Conservation (phyloP, 1,140 invertebrate species). For the Temnothorax longispinosus region DNA sequence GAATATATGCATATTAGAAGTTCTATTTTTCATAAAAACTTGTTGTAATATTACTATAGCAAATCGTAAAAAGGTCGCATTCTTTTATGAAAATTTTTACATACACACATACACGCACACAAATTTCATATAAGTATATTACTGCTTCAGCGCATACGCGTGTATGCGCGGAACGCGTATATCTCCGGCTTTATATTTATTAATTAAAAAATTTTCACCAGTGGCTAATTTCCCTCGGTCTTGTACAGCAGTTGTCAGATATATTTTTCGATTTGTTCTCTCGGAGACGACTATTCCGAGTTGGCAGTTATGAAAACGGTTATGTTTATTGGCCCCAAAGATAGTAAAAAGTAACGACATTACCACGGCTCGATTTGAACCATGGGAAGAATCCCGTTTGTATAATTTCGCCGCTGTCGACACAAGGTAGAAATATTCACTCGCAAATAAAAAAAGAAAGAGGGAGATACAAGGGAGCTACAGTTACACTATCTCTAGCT, state of each 20-base stretch:
- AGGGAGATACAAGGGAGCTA: not conserved
- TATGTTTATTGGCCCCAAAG: conserved; percentile 70
- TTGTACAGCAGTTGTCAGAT: not conserved
- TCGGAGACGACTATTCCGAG: conserved; percentile 28
- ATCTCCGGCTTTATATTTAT: not conserved
- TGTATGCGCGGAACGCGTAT: not conserved
- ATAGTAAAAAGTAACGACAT: conserved; percentile 73
- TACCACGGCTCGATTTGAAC: conserved; percentile 56
- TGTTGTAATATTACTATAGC: not conserved
- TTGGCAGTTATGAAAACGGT: conserved; percentile 72
- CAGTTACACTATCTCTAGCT: not conserved
- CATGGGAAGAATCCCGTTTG: conserved; percentile 17
- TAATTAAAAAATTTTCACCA: conserved; percentile 2
- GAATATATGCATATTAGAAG: not conserved
- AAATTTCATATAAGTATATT: conserved; percentile 14
- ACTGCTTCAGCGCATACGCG: not conserved
- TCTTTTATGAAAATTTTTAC: not conserved
- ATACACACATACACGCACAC: not conserved
- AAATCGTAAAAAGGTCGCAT: not conserved
- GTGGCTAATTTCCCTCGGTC: not conserved
- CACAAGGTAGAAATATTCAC: conserved; percentile 34
- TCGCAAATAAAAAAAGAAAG: conserved; percentile 55
- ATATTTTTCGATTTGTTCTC: conserved; percentile 43
- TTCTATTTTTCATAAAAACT: not conserved
- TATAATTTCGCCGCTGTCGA: conserved; percentile 49